Base-by-base conservation (phyloP, 1,140 invertebrate genomes). In the Hormaphis cornu region DNA sequence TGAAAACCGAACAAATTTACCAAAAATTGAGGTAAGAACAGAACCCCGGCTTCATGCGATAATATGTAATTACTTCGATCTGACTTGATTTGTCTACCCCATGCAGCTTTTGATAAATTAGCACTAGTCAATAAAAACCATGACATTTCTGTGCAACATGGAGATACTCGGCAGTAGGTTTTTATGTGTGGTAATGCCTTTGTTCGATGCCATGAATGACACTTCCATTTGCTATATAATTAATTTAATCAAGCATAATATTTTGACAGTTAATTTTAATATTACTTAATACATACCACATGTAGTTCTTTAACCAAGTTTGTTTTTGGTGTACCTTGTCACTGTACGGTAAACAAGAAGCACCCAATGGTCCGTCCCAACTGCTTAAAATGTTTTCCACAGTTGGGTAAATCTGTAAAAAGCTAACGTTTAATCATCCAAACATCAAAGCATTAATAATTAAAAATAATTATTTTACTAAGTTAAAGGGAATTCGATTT, bases 61-160 rank as follows among this genome's bases (percentile, higher is more conserved):
- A 74, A 54, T 22, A 74, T 73, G 76, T 89, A 83, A 2, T 95
- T 87, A 69, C 81, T 75, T 42, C 79, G 78, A 50, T 83, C 81
- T 70, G 83, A 83, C 73, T 89, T 89, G 71, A 86, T 87, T 22
- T 85, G 75, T 18, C 79, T 82, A 69, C 95, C 95, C 95, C 95
- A 98, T 1, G 95, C 95, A 18, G 93, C 91, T 81, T 96, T 97
- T 14, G 93, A 97, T 8, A 97, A 78, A 80, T 98, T 98, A 0
- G 90, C 91, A 74, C 92, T 96, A 0, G 93, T 95, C 0, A 97
- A 79, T 1, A 94, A 79, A 76, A 93, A 95, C 86, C 89, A 92
- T 71, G 85, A 86, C 71, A 85, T 82, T 76, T 83, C 79, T 54
- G 80, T 80, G 50, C 79, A 75, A 79, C 83, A 87, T 70, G 81